Evolutionary conservation across 2,113 vertebrate genomes (phyloP), one percentile per base, ranked within the genome.

Genomic region (Dryoscopus gambensis): DNA sequence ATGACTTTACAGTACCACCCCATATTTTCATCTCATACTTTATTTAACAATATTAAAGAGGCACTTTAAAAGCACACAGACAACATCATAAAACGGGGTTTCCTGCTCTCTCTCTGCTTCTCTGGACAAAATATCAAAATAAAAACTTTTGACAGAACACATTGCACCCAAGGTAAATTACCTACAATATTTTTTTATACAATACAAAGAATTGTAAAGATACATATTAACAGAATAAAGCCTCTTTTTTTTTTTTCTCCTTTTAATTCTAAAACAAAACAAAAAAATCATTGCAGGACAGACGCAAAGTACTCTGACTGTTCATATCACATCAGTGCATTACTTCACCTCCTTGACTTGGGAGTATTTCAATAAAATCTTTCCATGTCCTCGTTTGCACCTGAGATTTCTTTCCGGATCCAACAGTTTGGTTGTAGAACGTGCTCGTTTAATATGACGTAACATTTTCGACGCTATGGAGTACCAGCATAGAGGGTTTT

Each of bases 51-150:
- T 95, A 98, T 98, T 98, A 97, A 98, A 98, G 97, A 99, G 98
- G 98, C 98, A 98, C 98, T 98, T 98, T 91, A 86, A 97, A 95
- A 98, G 98, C 98, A 98, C 98, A 98, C 97, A 97, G 97, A 97
- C 97, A 98, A 98, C 98, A 98, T 98, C 97, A 98, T 97, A 97
- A 97, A 98, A 98, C 93, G 97, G 98, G 96, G 94, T 98, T 98
- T 89, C 77, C 97, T 98, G 98, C 98, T 98, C 97, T 97, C 97
- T 97, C 97, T 98, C 97, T 98, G 97, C 97, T 98, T 94, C 97
- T 98, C 98, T 98, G 98, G 71, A 98, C 97, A 98, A 98, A 98
- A 99, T 98, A 98, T 98, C 99, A 99, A 99, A 99, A 99, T 99
- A 99, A 98, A 98, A 98, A 98, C 98, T 99, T 99, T 98, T 98